phyloP scores from a whole-genome alignment of 1,140 invertebrate genomes.

The Charaxes varanes region DNA sequence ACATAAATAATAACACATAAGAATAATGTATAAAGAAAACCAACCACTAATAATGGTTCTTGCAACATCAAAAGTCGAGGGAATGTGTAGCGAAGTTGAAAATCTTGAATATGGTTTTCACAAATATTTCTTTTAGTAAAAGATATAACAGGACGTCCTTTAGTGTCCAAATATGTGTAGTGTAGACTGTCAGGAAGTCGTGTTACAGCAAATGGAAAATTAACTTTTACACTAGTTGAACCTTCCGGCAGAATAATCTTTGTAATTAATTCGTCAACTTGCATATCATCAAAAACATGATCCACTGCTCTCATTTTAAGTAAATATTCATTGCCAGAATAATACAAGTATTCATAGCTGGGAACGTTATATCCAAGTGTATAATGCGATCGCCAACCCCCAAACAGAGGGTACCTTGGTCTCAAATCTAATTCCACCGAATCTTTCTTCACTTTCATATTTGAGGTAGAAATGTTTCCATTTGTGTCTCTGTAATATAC shows the following conservation, averaged over 20 bases:
- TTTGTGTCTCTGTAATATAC: slow-evolving; percentile 98
- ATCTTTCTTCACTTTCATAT: slow-evolving; percentile 90
- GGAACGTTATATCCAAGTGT: slow-evolving; percentile 98
- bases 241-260: slow-evolving; percentile 97
- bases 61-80: slow-evolving; percentile 90
- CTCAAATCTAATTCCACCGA: slow-evolving; percentile 95
- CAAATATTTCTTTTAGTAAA: slow-evolving; percentile 93
- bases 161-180: slow-evolving; percentile 96
- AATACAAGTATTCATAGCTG: slow-evolving; percentile 95
- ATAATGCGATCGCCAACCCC: slow-evolving; percentile 99
- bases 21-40: slow-evolving; percentile 94
- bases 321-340: slow-evolving; percentile 86
- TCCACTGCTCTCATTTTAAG: slow-evolving; percentile 95
- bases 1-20: slow-evolving; percentile 95
- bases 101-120: slow-evolving; percentile 97
- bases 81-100: slow-evolving; percentile 91
- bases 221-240: slow-evolving; percentile 85
- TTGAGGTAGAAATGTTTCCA: slow-evolving; percentile 99
- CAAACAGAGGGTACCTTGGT: slow-evolving; percentile 97
- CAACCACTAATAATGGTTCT: slow-evolving; percentile 92
- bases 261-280: slow-evolving; percentile 92
- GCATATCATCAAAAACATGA: slow-evolving; percentile 97
- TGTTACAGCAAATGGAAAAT: slow-evolving; percentile 87
- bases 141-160: slow-evolving; percentile 91
- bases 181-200: slow-evolving; percentile 85